Base-by-base conservation (phyloP, 2,888 invertebrate genomes). In the Odontomyia ornata region DNA sequence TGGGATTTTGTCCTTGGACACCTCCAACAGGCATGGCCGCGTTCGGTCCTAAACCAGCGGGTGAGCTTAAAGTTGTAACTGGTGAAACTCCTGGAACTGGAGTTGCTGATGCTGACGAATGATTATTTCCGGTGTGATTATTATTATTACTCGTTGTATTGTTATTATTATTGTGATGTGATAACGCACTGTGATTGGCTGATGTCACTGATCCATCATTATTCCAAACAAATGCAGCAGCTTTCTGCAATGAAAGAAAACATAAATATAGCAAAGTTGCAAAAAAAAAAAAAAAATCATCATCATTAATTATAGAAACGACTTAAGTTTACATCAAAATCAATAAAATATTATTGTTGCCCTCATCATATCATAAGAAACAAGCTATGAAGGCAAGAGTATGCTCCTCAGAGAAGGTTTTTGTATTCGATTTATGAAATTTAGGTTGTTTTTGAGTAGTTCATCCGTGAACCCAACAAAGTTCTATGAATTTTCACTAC, bases 161-260 rank as follows among this genome's bases (percentile, higher is more conserved):
- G 62, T 80, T 80, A 57, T 78, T 80, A 56, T 78, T 80, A 15
- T 80, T 80, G 67, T 79, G 79, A 69, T 81, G 79, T 56, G 78
- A 75, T 43, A 78, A 78, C 52, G 80, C 69, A 47, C 57, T 75
- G 7, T 80, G 79, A 30, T 78, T 76, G 30, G 80, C 77, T 21
- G 82, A 79, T 52, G 80, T 79, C 77, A 80, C 75, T 78, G 81
- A 79, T 77, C 77, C 77, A 76, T 88, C 89, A 65, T 88, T 89
- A 78, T 89, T 89, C 90, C 90, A 90, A 82, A 89, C 88, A 83
- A 90, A 90, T 84, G 89, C 89, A 83, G 89, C 89, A 78, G 90
- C 89, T 88, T 92, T 92, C 92, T 92, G 89, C 81, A 91, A 36
- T 36, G 36, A 91, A 86, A 80, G 81, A 52, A 27, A 47, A 52